Evolutionary conservation across 2,113 vertebrate species (phyloP).

Genomic region (Campylomormyrus tamandua): DNA sequence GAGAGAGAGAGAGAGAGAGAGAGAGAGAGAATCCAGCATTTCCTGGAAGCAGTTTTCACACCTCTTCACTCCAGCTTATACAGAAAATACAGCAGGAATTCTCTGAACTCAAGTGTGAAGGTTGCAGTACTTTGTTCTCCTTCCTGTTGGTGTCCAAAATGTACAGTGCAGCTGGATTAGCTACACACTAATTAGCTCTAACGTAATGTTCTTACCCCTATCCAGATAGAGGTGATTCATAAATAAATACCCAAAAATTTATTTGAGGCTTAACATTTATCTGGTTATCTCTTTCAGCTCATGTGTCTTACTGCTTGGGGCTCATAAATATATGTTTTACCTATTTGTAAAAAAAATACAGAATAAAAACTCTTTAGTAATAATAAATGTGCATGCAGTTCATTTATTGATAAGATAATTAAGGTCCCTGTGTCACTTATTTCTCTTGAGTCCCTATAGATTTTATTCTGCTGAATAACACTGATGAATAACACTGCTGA

Average conservation of each 20-base stretch:
- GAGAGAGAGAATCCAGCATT: not conserved
- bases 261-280: not conserved
- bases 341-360: not conserved
- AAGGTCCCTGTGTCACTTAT: not conserved
- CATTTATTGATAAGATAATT: not conserved
- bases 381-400: slow-evolving; percentile 5
- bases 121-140: not conserved
- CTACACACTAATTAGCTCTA: not conserved
- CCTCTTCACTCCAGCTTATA: not conserved
- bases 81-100: not conserved
- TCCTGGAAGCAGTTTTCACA: not conserved
- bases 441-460: not conserved
- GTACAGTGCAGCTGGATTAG: not conserved
- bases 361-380: not conserved
- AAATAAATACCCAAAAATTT: not conserved
- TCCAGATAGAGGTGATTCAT: not conserved
- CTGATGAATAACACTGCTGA: not conserved
- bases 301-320: not conserved
- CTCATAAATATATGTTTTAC: not conserved
- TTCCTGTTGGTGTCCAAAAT: not conserved
- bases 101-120: not conserved
- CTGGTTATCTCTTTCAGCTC: not conserved
- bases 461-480: not conserved
- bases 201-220: not conserved
- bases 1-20: no score